Evolutionary conservation across 2,113 vertebrate genomes (phyloP), one percentile per base, ranked within the genome.

Genomic region (Colossoma macropomum): DNA sequence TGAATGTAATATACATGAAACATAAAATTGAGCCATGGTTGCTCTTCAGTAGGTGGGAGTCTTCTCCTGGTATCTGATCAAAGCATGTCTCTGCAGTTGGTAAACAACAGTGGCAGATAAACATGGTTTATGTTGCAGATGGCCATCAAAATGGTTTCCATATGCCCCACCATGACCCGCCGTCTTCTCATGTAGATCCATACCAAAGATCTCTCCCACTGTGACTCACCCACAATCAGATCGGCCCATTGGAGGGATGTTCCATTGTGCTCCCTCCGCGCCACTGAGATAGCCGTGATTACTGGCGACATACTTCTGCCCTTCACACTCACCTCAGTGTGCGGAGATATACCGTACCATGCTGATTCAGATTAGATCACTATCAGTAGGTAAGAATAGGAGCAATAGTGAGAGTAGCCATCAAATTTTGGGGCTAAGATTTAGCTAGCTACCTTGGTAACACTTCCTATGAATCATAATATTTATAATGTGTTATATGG

Each of bases 61-160:
- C 65, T 75, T 34, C 79, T n/a, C 52, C 17, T 32, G 38, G 62
- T 80, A 85, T 87, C 80, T 85, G 83, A 87, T 87, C 62, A n/a
- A 65, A 56, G 79, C 75, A 41, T 23, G 82, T 84, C 85, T 86
- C 74, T 54, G 7, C 56, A 1, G 73, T 27, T 60, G 82, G 77
- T 86, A 86, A 88, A 88, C 86, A 89, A 86, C 54, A 73, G 65
- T 30, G 48, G 13, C 66, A 79, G 85, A 79, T 75, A 87, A 78
- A 68, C 68, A 65, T 63, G 75, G 68, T 85, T 86, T 74, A 83
- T 76, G 19, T 63, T 74, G 27, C 63, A 77, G 79, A 85, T 84
- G 79, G 32, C 59, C 79, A 83, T 86, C 83, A 68, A 81, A 88
- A 88, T 84, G 66, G 13, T 68, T 85, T 86, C 41, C 81, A 80